Conservation (phyloP, 2,888 invertebrate species). For the Prenolepis imparis region DNA sequence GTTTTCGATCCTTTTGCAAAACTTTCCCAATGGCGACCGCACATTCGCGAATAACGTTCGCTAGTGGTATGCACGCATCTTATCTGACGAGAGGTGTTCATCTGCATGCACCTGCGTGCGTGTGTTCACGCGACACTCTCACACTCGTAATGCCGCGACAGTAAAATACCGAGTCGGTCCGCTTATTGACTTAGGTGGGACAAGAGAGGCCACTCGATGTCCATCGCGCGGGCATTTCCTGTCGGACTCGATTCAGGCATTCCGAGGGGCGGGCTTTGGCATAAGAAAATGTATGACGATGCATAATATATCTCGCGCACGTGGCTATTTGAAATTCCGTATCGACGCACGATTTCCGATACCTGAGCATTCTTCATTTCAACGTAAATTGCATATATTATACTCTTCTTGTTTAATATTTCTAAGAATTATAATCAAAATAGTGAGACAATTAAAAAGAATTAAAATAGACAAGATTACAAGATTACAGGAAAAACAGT, state of each 20-base stretch:
- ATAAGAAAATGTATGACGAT: slow-evolving; percentile 19
- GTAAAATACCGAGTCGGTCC: slow-evolving; percentile 64
- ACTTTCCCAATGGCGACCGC: slow-evolving; percentile 14
- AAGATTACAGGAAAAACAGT: background rate
- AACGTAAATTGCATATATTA: background rate
- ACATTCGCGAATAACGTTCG: slow-evolving; percentile 40
- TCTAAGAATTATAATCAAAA: background rate
- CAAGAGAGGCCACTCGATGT: slow-evolving; percentile 72
- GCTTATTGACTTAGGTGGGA: slow-evolving; percentile 76
- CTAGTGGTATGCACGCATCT: slow-evolving; percentile 43
- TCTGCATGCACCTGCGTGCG: slow-evolving; percentile 72
- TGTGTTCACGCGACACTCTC: slow-evolving; percentile 62
- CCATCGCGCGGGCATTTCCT: slow-evolving; percentile 69
- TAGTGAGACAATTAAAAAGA: background rate
- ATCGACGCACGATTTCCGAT: background rate
- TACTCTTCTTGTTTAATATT: background rate
- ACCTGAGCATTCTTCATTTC: background rate
- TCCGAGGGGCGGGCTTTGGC: slow-evolving; percentile 51
- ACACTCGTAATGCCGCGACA: slow-evolving; percentile 67
- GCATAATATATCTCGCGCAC: slow-evolving; percentile 1
- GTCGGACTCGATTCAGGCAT: slow-evolving; percentile 66
- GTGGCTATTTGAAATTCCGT: background rate
- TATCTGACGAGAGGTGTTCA: slow-evolving; percentile 43
- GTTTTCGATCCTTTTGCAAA: slow-evolving; percentile 30
- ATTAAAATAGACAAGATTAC: background rate